Evolutionary conservation across 2,113 vertebrate genomes (phyloP).

Genomic region (Tachycineta bicolor): DNA sequence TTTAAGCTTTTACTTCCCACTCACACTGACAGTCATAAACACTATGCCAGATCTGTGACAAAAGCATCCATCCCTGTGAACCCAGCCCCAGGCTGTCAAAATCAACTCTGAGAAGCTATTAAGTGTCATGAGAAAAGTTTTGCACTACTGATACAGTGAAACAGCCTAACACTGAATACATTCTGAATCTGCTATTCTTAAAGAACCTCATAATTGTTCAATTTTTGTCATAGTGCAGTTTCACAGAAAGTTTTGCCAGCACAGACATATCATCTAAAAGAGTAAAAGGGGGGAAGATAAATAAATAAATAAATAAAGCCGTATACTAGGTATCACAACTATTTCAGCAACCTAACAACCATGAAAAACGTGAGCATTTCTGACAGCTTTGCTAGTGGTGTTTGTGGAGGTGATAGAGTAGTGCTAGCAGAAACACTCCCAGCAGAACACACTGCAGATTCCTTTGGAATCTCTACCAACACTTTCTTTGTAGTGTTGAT

Average conservation of each 20-base stretch:
- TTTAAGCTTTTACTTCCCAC: conserved; percentile 22
- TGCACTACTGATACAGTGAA: background rate
- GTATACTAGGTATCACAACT: background rate
- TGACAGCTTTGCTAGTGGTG: background rate
- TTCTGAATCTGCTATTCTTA: background rate
- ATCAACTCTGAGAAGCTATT: background rate
- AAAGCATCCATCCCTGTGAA: background rate
- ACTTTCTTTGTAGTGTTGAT: background rate
- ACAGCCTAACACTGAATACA: background rate
- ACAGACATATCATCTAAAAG: background rate
- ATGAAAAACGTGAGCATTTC: background rate
- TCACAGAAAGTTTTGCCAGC: background rate
- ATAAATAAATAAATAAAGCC: background rate
- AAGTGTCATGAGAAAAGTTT: background rate
- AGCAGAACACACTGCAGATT: background rate
- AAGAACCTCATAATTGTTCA: background rate
- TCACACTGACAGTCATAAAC: background rate
- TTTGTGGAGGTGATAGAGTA: background rate
- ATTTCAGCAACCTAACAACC: background rate
- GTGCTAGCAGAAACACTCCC: background rate
- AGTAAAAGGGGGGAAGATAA: background rate
- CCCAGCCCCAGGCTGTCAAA: background rate
- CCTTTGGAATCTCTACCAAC: background rate
- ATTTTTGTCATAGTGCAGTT: background rate
- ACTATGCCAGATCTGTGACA: background rate